Conservation (phyloP, 2,113 vertebrate genomes). For the Panthera tigris region DNA sequence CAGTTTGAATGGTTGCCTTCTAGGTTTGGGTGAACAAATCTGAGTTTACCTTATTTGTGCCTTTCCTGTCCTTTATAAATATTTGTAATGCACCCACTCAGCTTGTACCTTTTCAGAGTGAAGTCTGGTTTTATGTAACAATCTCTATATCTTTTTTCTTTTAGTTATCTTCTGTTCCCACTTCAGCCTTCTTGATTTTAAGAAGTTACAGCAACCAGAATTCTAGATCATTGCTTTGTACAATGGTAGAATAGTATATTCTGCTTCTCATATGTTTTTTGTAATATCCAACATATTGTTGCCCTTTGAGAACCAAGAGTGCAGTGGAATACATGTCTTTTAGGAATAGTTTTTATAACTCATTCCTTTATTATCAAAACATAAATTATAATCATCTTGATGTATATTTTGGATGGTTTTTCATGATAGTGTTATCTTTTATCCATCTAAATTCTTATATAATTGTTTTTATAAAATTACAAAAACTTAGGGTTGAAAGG, state of each 20-base stretch:
- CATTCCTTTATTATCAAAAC: background rate
- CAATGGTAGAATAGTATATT: background rate
- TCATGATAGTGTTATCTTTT: background rate
- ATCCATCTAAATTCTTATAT: background rate
- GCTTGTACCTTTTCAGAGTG: conserved; percentile 2
- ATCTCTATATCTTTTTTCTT: background rate
- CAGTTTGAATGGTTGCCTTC: background rate
- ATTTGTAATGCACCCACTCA: background rate
- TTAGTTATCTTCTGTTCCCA: background rate
- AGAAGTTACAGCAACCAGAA: background rate
- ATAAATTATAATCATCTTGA: background rate
- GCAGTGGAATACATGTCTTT: background rate
- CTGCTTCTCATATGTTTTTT: background rate
- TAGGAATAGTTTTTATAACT: background rate
- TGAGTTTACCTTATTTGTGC: background rate
- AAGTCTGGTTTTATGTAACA: conserved; percentile 8
- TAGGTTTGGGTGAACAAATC: conserved; percentile 4
- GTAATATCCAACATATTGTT: background rate
- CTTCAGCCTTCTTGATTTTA: conserved; percentile 32
- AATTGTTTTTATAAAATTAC: conserved; percentile 31
- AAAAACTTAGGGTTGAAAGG: conserved; percentile 12
- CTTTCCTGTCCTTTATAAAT: background rate
- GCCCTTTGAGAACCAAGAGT: background rate
- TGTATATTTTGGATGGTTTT: background rate
- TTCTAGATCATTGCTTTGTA: background rate